A percentile compares a stretch with the other conserved stretches of the same genome.
Conservation (phyloP, 2,888 invertebrate genomes). For the Amphipyra berbera region DNA sequence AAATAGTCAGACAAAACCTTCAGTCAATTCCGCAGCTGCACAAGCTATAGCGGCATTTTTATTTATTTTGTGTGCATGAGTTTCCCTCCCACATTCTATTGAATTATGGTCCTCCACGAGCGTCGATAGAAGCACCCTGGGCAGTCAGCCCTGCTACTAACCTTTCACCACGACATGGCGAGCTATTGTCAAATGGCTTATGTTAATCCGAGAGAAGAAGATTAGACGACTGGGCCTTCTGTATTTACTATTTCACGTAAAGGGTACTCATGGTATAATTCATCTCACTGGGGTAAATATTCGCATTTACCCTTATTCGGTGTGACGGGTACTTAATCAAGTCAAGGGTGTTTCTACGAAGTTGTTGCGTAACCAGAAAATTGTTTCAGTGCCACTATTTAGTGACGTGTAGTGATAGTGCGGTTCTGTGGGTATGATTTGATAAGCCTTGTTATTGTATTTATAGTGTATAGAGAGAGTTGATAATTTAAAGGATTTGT, state of each 20-base stretch:
- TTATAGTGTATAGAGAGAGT: background rate
- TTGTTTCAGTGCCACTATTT: slow-evolving; percentile 38
- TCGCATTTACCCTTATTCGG: slow-evolving; percentile 56
- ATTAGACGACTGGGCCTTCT: slow-evolving; percentile 1
- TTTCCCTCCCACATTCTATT: too few relatives aligned
- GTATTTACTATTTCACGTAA: background rate
- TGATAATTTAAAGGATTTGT: too few relatives aligned
- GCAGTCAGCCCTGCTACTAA: too few relatives aligned
- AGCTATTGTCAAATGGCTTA: too few relatives aligned
- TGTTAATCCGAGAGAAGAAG: too few relatives aligned
- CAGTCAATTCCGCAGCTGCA: too few relatives aligned
- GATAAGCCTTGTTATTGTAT: background rate
- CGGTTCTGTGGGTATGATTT: background rate
- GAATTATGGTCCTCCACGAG: too few relatives aligned
- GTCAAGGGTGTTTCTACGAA: slow-evolving; percentile 50
- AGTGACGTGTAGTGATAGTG: slow-evolving; percentile 13
- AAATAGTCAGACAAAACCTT: too few relatives aligned
- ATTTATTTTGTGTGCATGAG: too few relatives aligned
- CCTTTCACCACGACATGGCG: too few relatives aligned
- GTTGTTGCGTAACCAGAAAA: slow-evolving; percentile 33
- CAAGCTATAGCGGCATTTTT: too few relatives aligned
- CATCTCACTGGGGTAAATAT: slow-evolving; percentile 56
- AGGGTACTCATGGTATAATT: slow-evolving; percentile 53
- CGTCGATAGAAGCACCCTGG: too few relatives aligned
- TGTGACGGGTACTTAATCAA: slow-evolving; percentile 57